Conservation (phyloP, 1,140 invertebrate genomes). For the Ceratina calcarata region DNA sequence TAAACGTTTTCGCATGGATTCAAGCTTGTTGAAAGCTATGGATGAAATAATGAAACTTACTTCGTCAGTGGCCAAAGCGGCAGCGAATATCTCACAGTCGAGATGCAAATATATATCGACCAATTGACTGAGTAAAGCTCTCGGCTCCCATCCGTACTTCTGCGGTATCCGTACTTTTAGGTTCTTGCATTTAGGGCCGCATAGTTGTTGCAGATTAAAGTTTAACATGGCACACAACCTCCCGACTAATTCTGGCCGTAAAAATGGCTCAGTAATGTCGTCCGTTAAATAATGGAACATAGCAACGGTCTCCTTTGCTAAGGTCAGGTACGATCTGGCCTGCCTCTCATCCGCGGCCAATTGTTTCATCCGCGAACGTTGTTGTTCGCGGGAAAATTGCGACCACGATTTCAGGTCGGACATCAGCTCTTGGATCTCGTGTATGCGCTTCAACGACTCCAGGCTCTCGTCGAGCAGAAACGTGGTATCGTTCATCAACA, state of each 20-base stretch:
- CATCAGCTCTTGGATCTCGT: slow-evolving; percentile 96
- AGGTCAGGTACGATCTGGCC: slow-evolving; percentile 95
- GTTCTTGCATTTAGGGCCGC: slow-evolving; percentile 98
- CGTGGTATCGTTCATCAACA: slow-evolving; percentile 99
- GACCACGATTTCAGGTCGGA: slow-evolving; percentile 86
- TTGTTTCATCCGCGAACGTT: slow-evolving; percentile 89
- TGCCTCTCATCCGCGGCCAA: slow-evolving; percentile 95
- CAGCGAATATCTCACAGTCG: slow-evolving; percentile 94
- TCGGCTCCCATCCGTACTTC: slow-evolving; percentile 98
- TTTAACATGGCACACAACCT: slow-evolving; percentile 98
- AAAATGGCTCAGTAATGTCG: slow-evolving; percentile 96
- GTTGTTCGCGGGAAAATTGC: slow-evolving; percentile 85
- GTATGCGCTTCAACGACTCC: slow-evolving; percentile 96
- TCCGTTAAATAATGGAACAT: slow-evolving; percentile 98
- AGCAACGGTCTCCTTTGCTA: slow-evolving; percentile 97
- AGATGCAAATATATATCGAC: slow-evolving; percentile 98
- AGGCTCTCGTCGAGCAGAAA: slow-evolving; percentile 98
- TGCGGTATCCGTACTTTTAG: slow-evolving; percentile 97
- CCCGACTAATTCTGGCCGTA: slow-evolving; percentile 94
- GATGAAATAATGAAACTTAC: slow-evolving; percentile 75
- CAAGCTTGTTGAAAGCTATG: neutral
- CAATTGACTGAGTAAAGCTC: slow-evolving; percentile 92
- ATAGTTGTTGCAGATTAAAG: slow-evolving; percentile 98
- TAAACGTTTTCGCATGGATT: slow-evolving; percentile 2
- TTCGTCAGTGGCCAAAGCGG: slow-evolving; percentile 94